A percentile compares a stretch with the other conserved stretches of the same genome.
Conservation (phyloP, 2,113 vertebrate species). For the Cheilinus undulatus region DNA sequence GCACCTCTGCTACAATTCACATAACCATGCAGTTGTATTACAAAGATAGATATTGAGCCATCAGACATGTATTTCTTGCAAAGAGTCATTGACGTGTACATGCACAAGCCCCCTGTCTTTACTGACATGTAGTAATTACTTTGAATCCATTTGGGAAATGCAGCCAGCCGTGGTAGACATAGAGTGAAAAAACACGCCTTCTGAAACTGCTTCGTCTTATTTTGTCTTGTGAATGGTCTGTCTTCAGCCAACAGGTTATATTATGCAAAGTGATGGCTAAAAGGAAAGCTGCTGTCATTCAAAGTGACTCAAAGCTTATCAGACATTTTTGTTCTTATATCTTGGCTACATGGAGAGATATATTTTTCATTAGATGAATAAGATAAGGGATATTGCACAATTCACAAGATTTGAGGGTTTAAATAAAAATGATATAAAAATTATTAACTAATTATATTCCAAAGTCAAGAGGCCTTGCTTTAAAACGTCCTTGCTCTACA, state of each 20-base stretch:
- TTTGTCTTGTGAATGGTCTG: constrained; percentile 11
- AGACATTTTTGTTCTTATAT: too few relatives aligned
- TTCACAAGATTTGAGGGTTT: neutral
- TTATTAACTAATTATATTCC: neutral
- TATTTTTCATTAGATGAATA: too few relatives aligned
- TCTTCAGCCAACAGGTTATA: neutral
- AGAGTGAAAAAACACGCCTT: constrained; percentile 16
- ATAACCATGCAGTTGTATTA: too few relatives aligned
- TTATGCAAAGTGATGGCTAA: neutral
- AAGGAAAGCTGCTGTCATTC: neutral
- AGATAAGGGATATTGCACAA: neutral
- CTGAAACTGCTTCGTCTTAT: neutral
- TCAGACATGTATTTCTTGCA: neutral
- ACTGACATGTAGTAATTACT: constrained; percentile 43
- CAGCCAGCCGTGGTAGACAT: constrained; percentile 30
- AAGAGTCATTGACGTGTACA: neutral
- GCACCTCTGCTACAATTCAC: constrained; percentile 23
- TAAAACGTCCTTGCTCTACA: constrained; percentile 9
- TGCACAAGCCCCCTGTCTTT: constrained; percentile 9
- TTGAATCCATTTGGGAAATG: constrained; percentile 37
- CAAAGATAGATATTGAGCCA: neutral
- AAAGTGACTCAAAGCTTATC: neutral
- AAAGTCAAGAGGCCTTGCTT: neutral
- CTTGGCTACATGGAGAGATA: too few relatives aligned
- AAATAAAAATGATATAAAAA: neutral